phyloP scores from a whole-genome alignment of 2,888 invertebrate genomes.

The Lasioglossum vierecki region DNA sequence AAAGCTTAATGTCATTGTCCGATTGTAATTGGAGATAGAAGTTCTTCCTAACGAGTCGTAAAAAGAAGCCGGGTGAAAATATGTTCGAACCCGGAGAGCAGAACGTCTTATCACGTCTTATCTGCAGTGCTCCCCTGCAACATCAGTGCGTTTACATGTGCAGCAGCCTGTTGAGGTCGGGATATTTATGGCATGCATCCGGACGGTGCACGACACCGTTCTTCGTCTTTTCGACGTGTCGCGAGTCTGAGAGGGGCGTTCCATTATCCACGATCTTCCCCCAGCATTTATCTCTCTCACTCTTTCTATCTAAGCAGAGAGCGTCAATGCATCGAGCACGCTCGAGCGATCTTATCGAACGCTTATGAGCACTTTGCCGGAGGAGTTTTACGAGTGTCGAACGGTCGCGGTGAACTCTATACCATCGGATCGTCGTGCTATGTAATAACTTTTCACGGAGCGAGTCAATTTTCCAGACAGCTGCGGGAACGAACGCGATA shows the following conservation, averaged over 20 bases:
- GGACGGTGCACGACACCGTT: background rate
- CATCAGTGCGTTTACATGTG: background rate
- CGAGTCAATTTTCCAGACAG: background rate
- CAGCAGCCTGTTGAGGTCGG: background rate
- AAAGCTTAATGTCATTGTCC: too few species aligned
- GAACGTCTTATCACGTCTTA: background rate
- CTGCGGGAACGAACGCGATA: background rate
- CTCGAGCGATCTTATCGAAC: slow-evolving; percentile 10
- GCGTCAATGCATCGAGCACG: background rate
- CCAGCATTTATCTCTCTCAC: background rate
- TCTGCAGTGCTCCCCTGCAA: background rate
- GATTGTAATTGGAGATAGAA: too few species aligned
- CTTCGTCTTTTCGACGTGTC: slow-evolving; percentile 3
- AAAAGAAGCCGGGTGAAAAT: background rate
- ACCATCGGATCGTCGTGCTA: background rate
- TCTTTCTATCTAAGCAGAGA: background rate
- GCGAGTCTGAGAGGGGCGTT: background rate
- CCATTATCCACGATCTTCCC: slow-evolving; percentile 4
- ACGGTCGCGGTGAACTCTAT: background rate
- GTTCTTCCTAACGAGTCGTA: background rate
- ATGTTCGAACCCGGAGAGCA: background rate
- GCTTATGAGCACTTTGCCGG: background rate
- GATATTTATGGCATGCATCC: background rate
- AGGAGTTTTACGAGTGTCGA: slow-evolving; percentile 14
- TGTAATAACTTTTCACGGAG: background rate